phyloP scores from a whole-genome alignment of 1,140 invertebrate genomes.

The Drosophila setifemur region DNA sequence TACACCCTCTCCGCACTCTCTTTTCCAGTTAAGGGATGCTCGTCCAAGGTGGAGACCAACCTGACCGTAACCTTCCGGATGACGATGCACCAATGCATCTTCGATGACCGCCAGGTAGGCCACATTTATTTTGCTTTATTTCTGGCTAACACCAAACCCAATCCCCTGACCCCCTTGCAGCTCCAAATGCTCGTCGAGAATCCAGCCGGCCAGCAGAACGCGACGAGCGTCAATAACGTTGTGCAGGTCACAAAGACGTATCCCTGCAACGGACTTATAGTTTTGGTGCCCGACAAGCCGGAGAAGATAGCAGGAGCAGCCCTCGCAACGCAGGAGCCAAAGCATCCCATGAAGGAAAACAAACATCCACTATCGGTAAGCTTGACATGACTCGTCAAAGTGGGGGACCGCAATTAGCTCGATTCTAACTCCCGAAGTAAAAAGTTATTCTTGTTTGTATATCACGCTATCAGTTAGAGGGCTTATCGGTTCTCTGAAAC shows the following conservation, averaged over 20 bases:
- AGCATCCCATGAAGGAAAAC: conserved; percentile 40
- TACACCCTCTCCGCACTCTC: neutral
- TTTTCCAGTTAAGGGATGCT: conserved; percentile 43
- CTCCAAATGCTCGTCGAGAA: conserved; percentile 33
- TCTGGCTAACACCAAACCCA: neutral
- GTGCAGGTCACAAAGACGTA: neutral
- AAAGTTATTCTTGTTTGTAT: neutral
- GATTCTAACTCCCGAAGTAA: neutral
- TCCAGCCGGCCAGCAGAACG: conserved; percentile 24
- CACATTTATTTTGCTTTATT: no score
- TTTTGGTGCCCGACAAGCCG: conserved; percentile 10
- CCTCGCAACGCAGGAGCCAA: conserved; percentile 5
- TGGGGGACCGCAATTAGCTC: neutral
- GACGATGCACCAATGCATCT: conserved; percentile 60
- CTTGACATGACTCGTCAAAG: conserved; percentile 30
- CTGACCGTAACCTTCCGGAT: conserved; percentile 57
- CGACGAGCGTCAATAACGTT: conserved; percentile 34
- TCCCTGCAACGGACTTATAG: conserved; percentile 53
- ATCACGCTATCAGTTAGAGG: conserved; percentile 29
- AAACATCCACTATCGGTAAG: conserved; percentile 71
- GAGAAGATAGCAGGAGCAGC: neutral
- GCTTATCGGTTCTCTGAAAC: conserved; percentile 8
- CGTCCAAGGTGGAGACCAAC: conserved; percentile 27
- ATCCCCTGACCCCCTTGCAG: neutral
- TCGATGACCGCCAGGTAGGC: conserved; percentile 48